Evolutionary conservation across 2,797 vertebrate genomes (phyloP).

Genomic region (Pterois miles): DNA sequence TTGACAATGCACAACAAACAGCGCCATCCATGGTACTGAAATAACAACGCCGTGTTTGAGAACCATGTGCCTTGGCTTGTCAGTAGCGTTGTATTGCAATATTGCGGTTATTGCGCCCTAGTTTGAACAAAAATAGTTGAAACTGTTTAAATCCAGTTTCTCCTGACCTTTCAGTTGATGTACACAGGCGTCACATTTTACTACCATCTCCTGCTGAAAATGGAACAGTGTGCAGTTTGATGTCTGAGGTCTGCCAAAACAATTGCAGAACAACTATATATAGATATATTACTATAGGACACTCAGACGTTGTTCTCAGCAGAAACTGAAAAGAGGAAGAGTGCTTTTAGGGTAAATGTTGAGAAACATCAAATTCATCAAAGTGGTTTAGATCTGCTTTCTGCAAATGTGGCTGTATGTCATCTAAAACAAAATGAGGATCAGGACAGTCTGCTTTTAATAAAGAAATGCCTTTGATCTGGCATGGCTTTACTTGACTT

Average conservation of each 20-base stretch:
- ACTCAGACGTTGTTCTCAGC: not conserved
- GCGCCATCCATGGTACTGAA: not conserved
- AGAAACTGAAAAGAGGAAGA: not conserved
- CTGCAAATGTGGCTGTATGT: conserved; percentile 5
- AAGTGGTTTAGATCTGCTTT: conserved; percentile 12
- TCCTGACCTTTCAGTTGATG: not conserved
- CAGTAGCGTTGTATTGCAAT: not conserved
- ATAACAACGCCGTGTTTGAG: not conserved
- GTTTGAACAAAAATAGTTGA: not conserved
- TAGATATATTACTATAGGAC: not conserved
- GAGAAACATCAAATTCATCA: conserved; percentile 32
- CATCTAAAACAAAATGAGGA: conserved; percentile 17
- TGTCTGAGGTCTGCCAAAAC: conserved; percentile 7
- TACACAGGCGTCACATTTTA: not conserved
- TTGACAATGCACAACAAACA: not conserved
- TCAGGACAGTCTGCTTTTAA: conserved; percentile 14
- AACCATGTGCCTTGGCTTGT: not conserved
- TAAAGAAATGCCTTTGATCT: conserved; percentile 34
- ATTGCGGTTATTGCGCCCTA: not conserved
- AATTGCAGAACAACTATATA: not conserved
- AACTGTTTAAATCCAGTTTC: not conserved
- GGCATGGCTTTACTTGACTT: conserved; percentile 16
- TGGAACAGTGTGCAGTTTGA: conserved; percentile 5
- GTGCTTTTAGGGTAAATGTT: conserved; percentile 17
- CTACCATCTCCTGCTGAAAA: not conserved